Conservation (phyloP, 2,888 invertebrate genomes). For the Hypena proboscidalis region DNA sequence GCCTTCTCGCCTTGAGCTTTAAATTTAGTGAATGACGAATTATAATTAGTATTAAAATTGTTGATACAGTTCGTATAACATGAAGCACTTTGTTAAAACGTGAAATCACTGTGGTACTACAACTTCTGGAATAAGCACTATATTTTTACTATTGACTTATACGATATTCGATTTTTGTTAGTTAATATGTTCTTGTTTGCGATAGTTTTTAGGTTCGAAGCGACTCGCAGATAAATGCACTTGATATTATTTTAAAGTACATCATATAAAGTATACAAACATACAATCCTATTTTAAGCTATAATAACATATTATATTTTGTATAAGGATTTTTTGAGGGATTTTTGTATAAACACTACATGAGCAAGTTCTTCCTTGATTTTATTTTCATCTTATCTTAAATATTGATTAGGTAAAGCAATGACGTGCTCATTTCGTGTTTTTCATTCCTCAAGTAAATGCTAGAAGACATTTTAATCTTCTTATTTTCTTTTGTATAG, state of each 20-base stretch:
- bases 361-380: conserved; percentile 21
- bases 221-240: conserved; percentile 35
- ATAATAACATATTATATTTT: conserved; percentile 30
- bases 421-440: conserved; percentile 25
- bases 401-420: conserved; percentile 11
- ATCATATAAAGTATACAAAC: conserved; percentile 33
- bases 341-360: conserved; percentile 13
- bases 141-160: conserved; percentile 25
- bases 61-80: conserved; percentile 31
- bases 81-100: conserved; percentile 31
- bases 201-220: conserved; percentile 25
- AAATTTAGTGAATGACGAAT: conserved; percentile 41
- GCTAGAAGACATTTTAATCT: conserved; percentile 34
- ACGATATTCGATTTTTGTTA: conserved; percentile 10
- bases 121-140: conserved; percentile 33
- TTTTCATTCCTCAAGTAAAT: conserved; percentile 22
- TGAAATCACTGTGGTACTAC: conserved; percentile 33
- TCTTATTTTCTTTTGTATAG: conserved; percentile 25
- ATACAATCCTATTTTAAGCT: conserved; percentile 28
- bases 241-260: conserved; percentile 46
- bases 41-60: conserved; percentile 37
- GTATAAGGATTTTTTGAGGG: conserved; percentile 21
- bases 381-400: conserved; percentile 9
- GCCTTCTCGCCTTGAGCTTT: conserved; percentile 46
- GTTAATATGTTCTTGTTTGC: conserved; percentile 17